Evolutionary conservation across 1,140 invertebrate species (phyloP), one percentile per base, ranked within the genome.

Genomic region (Tigriopus japonicus): DNA sequence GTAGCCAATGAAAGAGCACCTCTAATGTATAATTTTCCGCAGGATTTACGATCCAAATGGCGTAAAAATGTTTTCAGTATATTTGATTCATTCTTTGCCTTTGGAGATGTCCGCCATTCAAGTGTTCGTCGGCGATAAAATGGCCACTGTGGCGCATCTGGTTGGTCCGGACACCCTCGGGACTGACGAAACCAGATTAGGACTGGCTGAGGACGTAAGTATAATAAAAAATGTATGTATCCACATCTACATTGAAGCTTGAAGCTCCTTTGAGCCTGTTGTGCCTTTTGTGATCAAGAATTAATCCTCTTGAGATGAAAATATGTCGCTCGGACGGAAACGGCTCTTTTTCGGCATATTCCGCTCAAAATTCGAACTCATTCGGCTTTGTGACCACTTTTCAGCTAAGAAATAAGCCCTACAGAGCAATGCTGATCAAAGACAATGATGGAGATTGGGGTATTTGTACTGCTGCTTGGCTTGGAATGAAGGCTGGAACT

Each of bases 361-460:
- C 45, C 10, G 10, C 45, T 21, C 15, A 6, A 49, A 5, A 6
- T 49, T 49, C 12, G 19, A 49, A 5, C 21, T 15, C 45, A 49
- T 35, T 3, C 9, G 28, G 9, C 28, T 35, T 35, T 9, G 3
- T 3, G 28, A 35, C 28, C 9, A 35, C 9, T 35, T 35, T 35
- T 9, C 28, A 35, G 55, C 35, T 41, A n/a, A 56, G 42, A 12
- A 42, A 49, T 45, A 49, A 59, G 13, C 35, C 28, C n/a, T 59
- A 45, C 42, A 3, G 58, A 23, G 58, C 28, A 42, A 59, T 59
- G 58, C 17, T 59, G 15, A 59, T 59, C 17, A 59, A 59, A 28
- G 58, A 59, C 24, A 59, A 49, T 19, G 43, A 49, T 17, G 58
- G 58, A 15, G 58, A 59, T 28, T 59, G 58, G 58, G 58, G 42